Evolutionary conservation across 2,113 vertebrate genomes (phyloP).

Genomic region (Xerus inauris): DNA sequence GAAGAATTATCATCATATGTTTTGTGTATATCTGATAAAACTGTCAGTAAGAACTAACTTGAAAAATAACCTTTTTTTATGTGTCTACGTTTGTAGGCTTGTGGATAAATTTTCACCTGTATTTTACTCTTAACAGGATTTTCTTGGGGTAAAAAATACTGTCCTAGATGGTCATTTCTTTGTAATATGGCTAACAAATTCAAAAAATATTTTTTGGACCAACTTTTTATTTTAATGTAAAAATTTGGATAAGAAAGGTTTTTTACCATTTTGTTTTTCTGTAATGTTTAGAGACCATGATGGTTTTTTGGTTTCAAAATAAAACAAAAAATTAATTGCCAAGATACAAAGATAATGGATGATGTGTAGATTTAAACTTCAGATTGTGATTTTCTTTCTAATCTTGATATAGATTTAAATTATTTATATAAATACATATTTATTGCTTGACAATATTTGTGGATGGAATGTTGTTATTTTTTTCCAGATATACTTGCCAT

Average conservation of each 20-base stretch:
- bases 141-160: slow-evolving; percentile 86
- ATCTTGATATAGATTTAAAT: slow-evolving; percentile 97
- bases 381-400: slow-evolving; percentile 97
- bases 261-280: slow-evolving; percentile 89
- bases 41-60: slow-evolving; percentile 93
- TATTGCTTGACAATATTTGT: slow-evolving; percentile 99
- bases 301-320: slow-evolving; percentile 89
- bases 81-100: slow-evolving; percentile 88
- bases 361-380: slow-evolving; percentile 96
- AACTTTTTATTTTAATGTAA: slow-evolving; percentile 90
- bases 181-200: slow-evolving; percentile 89
- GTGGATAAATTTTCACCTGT: slow-evolving; percentile 84
- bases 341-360: slow-evolving; percentile 94
- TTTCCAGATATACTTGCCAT: slow-evolving; percentile 96
- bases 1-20: slow-evolving; percentile 83
- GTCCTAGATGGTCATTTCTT: slow-evolving; percentile 90
- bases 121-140: slow-evolving; percentile 81
- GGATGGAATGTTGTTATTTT: slow-evolving; percentile 97
- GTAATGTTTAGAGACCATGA: slow-evolving; percentile 87
- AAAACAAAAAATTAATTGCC: slow-evolving; percentile 88
- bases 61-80: slow-evolving; percentile 87
- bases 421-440: slow-evolving; percentile 99
- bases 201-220: slow-evolving; percentile 87
- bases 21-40: slow-evolving; percentile 94
- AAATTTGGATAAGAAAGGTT: slow-evolving; percentile 88